phyloP scores from a whole-genome alignment of 2,888 invertebrate species.

The Papilio elwesi region DNA sequence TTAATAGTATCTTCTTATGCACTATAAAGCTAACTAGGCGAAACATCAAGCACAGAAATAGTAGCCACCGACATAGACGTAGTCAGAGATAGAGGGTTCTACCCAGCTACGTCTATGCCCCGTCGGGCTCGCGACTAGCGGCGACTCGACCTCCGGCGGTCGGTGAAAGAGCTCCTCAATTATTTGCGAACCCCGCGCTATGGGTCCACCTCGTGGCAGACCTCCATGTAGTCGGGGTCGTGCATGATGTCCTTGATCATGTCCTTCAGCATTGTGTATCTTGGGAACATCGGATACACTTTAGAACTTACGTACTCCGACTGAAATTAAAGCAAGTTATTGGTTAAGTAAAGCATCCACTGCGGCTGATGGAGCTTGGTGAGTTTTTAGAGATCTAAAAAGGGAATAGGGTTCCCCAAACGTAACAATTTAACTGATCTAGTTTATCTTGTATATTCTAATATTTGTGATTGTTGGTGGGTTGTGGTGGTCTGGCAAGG shows the following conservation, averaged over 20 bases:
- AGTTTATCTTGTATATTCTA: too few species aligned
- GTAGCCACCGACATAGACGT: slow-evolving; percentile 6
- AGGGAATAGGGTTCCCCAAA: too few species aligned
- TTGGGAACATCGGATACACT: slow-evolving; percentile 96
- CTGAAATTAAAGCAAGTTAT: slow-evolving; percentile 71
- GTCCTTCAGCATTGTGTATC: slow-evolving; percentile 97
- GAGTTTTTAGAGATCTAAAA: too few species aligned
- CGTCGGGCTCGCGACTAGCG: slow-evolving; percentile 60
- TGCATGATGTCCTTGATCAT: slow-evolving; percentile 98
- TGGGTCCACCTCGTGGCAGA: slow-evolving; percentile 94
- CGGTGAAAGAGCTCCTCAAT: slow-evolving; percentile 78
- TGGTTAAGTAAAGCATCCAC: not conserved
- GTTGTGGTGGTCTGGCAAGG: too few species aligned
- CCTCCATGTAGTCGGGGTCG: slow-evolving; percentile 98
- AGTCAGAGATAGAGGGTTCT: not conserved
- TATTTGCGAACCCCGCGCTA: slow-evolving; percentile 86
- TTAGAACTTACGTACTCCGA: slow-evolving; percentile 96
- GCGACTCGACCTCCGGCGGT: slow-evolving; percentile 75
- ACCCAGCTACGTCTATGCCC: slow-evolving; percentile 36
- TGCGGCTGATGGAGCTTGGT: too few species aligned
- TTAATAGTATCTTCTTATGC: not conserved
- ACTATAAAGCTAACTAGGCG: slow-evolving; percentile 17
- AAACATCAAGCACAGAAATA: slow-evolving; percentile 36
- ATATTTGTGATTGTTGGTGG: too few species aligned
- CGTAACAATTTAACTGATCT: too few species aligned